Evolutionary conservation across 2,797 vertebrate species (phyloP), one percentile per base, ranked within the genome.

Genomic region (Coranthus polyacanthus): DNA sequence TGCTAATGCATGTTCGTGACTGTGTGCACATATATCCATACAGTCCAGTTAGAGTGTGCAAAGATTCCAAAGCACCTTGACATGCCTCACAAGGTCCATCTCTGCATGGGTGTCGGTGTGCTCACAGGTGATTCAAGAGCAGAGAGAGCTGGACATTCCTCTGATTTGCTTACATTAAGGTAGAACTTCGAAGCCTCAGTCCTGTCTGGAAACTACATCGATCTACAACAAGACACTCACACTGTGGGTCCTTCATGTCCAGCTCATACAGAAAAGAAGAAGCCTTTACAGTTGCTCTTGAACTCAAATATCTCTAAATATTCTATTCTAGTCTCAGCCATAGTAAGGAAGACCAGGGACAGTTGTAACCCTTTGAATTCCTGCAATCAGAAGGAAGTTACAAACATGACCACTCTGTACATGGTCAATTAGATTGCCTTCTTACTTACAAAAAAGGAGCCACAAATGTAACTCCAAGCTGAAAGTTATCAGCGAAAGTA

Each of bases 51-150:
- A 67, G 56, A 53, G 32, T 60, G 62, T 54, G 65, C 64, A 75
- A 76, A 75, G 68, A 80, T 73, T 86, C 79, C 78, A 71, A 71
- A 80, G 70, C 68, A 65, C 45, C 52, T 79, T 58, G 52, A 75
- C 63, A 43, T 46, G 65, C 68, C 69, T 81, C 58, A 71, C 68
- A 70, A 66, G 65, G 50, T 72, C 52, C 55, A 60, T 65, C 78
- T 80, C 42, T 79, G 69, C 75, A 59, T 65, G 67, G 52, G 78
- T 67, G 72, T 64, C 54, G 60, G 41, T 68, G 75, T 78, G 49
- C 71, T 72, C 22, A 50, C 70, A 75, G 78, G 76, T 86, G 78
- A 87, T 60, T 73, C 60, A 32, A n/a, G 60, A 32, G 24, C 9
- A 51, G 21, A 52, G 51, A 29, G 5, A 49, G 50, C 15, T 61